Conservation (phyloP, 2,113 vertebrate species). For the Callorhinus ursinus region DNA sequence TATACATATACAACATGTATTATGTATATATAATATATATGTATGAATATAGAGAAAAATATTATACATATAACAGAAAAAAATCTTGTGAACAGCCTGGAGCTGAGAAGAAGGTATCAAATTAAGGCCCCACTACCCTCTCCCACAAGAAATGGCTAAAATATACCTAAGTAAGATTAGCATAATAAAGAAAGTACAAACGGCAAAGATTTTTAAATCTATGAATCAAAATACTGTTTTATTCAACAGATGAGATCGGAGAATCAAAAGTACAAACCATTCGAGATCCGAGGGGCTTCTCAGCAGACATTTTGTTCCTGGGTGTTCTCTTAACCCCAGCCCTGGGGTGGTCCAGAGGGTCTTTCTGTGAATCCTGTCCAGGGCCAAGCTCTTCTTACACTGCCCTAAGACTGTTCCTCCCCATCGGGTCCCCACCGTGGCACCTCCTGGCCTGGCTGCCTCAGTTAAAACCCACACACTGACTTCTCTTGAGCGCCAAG, state of each 20-base stretch:
- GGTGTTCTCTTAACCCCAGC: not conserved
- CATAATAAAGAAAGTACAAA: slow-evolving; percentile 38
- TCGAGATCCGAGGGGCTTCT: not conserved
- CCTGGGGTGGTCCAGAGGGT: not conserved
- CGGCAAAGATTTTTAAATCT: slow-evolving; percentile 8
- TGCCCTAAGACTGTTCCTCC: not conserved
- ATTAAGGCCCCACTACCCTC: not conserved
- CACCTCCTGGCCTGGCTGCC: not conserved
- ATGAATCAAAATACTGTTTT: not conserved
- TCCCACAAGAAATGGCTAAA: slow-evolving; percentile 23
- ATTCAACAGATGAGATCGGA: slow-evolving; percentile 26
- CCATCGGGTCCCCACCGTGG: too few relatives aligned
- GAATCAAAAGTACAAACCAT: not conserved
- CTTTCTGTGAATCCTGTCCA: not conserved
- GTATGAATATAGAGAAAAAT: slow-evolving; percentile 31
- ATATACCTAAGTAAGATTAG: not conserved
- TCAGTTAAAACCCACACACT: not conserved
- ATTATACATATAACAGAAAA: slow-evolving; percentile 17
- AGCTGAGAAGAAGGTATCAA: slow-evolving; percentile 44
- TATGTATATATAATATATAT: not conserved
- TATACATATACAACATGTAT: not conserved
- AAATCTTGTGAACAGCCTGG: slow-evolving; percentile 1
- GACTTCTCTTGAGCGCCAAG: slow-evolving; percentile 26
- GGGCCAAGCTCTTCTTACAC: not conserved
- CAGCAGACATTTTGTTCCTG: not conserved